phyloP scores from a whole-genome alignment of 2,797 vertebrate species.

The Poliocrania exsul region DNA sequence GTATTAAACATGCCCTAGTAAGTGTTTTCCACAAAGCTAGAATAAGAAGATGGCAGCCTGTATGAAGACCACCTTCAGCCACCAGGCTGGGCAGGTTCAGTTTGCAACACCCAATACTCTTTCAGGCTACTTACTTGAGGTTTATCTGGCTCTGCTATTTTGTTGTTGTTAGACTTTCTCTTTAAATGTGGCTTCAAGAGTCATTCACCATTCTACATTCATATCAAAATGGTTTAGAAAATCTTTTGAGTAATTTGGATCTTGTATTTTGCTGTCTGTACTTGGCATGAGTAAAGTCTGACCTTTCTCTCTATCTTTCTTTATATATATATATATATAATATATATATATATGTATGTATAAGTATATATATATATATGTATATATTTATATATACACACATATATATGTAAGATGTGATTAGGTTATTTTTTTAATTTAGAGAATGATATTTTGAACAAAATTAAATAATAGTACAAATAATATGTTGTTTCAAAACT shows the following conservation, averaged over 20 bases:
- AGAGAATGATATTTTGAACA: background rate
- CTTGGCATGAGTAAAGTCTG: background rate
- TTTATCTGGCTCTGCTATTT: background rate
- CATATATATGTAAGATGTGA: no score
- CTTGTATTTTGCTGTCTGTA: background rate
- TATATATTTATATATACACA: no score
- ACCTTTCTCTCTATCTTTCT: background rate
- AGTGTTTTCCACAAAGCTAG: background rate
- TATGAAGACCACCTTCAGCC: background rate
- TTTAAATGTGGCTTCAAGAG: background rate
- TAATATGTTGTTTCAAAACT: background rate
- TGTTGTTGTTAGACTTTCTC: background rate
- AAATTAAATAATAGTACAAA: background rate
- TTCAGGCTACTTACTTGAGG: background rate
- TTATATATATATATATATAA: background rate
- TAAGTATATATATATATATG: background rate
- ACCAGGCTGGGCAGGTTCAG: background rate
- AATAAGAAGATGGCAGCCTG: background rate
- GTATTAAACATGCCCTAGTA: background rate
- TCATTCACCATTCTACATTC: fast-evolving
- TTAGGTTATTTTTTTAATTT: no score
- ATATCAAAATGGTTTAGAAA: background rate
- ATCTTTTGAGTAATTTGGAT: background rate
- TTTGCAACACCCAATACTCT: background rate
- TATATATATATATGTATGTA: no score